phyloP scores from a whole-genome alignment of 2,113 vertebrate genomes.

The Formicarius rufipectus region DNA sequence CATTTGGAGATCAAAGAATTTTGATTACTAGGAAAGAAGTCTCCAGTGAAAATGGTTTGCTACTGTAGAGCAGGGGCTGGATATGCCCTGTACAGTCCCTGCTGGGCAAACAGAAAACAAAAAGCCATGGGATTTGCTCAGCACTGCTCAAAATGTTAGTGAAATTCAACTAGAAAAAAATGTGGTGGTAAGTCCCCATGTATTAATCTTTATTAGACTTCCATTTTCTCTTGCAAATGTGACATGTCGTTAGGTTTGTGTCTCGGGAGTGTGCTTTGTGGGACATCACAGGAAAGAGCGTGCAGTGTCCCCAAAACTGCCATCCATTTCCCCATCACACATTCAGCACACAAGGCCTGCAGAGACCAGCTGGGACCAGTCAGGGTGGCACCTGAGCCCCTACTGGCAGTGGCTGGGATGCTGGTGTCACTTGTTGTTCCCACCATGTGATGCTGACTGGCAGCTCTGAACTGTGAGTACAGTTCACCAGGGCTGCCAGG shows the following conservation, averaged over 20 bases:
- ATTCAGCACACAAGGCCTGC: background rate
- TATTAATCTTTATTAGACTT: background rate
- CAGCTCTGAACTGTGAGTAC: rapidly evolving
- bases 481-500: background rate
- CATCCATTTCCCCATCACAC: background rate
- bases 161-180: background rate
- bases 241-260: background rate
- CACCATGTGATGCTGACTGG: rapidly evolving
- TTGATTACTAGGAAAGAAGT: background rate
- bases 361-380: background rate
- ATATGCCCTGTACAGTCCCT: background rate
- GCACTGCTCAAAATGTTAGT: background rate
- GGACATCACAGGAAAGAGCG: background rate
- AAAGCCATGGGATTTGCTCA: background rate
- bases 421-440: background rate
- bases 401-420: background rate
- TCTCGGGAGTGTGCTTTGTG: background rate
- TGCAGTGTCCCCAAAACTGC: background rate
- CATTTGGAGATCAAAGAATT: background rate
- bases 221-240: background rate
- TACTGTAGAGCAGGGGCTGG: background rate
- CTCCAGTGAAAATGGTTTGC: background rate
- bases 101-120: background rate
- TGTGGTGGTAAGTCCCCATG: background rate
- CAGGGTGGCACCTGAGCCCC: background rate